These are phyloP conservation scores for Epicampocera succincta DNA, from an alignment of 2,888 invertebrate genomes.

Conservation along the genomic window DNA sequence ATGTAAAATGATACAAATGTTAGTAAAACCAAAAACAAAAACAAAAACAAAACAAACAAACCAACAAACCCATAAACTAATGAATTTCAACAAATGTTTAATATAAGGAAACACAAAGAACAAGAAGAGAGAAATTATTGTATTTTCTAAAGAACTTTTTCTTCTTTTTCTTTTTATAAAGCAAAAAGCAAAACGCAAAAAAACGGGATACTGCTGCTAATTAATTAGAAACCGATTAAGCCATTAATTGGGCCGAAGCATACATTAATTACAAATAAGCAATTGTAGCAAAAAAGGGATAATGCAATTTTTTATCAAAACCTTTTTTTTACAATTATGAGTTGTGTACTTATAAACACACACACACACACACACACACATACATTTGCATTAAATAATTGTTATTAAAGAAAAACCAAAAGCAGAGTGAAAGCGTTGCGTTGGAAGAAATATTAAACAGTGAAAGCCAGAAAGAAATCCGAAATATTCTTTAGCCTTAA, in stretches of 20 bases:
- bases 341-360: constrained; percentile 13
- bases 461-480: not conserved
- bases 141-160: constrained; percentile 20
- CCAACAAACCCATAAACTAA: constrained; percentile 55
- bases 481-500: constrained; percentile 57
- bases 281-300: constrained; percentile 67
- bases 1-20: constrained; percentile 74
- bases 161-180: not conserved
- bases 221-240: constrained; percentile 31
- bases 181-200: constrained; percentile 5
- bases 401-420: constrained; percentile 41
- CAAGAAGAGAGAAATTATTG: constrained; percentile 12
- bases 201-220: constrained; percentile 48
- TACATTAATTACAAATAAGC: constrained; percentile 69
- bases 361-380: too few relatives aligned
- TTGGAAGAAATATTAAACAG: constrained; percentile 15
- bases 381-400: constrained; percentile 32
- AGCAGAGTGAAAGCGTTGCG: constrained; percentile 23
- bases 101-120: constrained; percentile 13
- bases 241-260: constrained; percentile 55
- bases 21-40: constrained; percentile 28
- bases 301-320: constrained; percentile 50
- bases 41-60: too few relatives aligned
- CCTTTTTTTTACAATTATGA: constrained; percentile 27
- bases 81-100: constrained; percentile 60